Base-by-base conservation (phyloP, 1,140 invertebrate species). In the Physella acuta region DNA sequence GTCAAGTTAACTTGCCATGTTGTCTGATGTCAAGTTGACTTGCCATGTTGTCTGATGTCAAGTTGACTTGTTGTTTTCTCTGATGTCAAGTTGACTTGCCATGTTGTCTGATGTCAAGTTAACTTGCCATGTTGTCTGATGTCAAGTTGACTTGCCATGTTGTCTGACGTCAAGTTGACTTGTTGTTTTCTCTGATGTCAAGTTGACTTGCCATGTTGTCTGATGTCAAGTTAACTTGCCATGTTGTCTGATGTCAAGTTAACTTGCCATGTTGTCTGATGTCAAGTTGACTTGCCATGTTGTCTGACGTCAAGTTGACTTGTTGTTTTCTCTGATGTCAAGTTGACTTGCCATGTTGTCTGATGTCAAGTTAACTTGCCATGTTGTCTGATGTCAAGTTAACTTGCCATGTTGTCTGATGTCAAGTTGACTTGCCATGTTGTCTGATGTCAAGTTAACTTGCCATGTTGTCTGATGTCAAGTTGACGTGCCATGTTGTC, bases 381-480 rank as follows among this genome's bases (percentile, higher is more conserved):
- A n/a, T n/a, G n/a, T n/a, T n/a, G 17, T 14, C 24, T 24, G 5
- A 49, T 24, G n/a, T 31, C 28, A 37, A 49, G 0, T 51, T 30
- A 51, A 44, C 14, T 33, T 28, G 36, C 8, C 24, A 5, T 36
- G 52, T n/a, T 33, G 4, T 76, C 49, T 73, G 17, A n/a, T 68
- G 58, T 26, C n/a, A n/a, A n/a, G n/a, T n/a, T n/a, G n/a, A n/a
- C n/a, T n/a, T n/a, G n/a, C n/a, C n/a, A n/a, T n/a, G n/a, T n/a
- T n/a, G 17, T 14, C 24, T 24, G 5, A 49, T 24, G n/a, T 31
- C 28, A 37, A 49, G 0, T 51, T 30, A 51, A 44, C 14, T 33
- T 28, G 36, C 8, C 24, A 5, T 36, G 52, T n/a, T 33, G 4
- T 76, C 49, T 73, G 17, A n/a, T 68, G 58, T 26, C n/a, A n/a